Conservation (phyloP, 2,113 vertebrate species). For the Alosa alosa region DNA sequence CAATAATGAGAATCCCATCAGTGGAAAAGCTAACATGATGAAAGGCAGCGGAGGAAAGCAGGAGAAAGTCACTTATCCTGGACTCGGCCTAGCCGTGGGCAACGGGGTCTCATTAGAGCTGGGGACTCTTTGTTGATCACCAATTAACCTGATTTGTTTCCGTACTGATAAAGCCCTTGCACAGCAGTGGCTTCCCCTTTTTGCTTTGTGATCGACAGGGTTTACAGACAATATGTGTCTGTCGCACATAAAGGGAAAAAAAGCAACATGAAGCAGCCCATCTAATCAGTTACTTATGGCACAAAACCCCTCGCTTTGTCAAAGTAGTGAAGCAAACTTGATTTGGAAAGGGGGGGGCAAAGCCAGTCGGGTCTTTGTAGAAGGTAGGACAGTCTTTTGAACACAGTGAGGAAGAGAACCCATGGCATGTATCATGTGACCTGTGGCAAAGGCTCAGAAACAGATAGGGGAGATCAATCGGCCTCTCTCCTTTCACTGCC, state of each 20-base stretch:
- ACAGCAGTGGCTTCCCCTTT: constrained; percentile 77
- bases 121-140: constrained; percentile 92
- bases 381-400: constrained; percentile 44
- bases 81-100: constrained; percentile 87
- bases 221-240: constrained; percentile 81
- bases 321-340: constrained; percentile 11
- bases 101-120: constrained; percentile 90
- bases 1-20: constrained; percentile 90
- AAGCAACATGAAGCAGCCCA: constrained; percentile 64
- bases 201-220: constrained; percentile 75
- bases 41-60: constrained; percentile 84
- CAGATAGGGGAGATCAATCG: constrained; percentile 55
- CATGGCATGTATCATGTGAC: constrained; percentile 46
- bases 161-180: constrained; percentile 87
- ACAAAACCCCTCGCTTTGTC: constrained; percentile 41
- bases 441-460: constrained; percentile 44
- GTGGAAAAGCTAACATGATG: constrained; percentile 84
- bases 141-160: constrained; percentile 99
- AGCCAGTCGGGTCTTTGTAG: constrained; percentile 40
- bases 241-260: constrained; percentile 66
- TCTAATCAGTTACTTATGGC: constrained; percentile 64
- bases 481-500: constrained; percentile 44
- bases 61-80: constrained; percentile 83
- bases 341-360: constrained; percentile 25
- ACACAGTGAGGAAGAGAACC: constrained; percentile 40